Evolutionary conservation across 2,888 invertebrate genomes (phyloP).

Genomic region (Polietes domitor): DNA sequence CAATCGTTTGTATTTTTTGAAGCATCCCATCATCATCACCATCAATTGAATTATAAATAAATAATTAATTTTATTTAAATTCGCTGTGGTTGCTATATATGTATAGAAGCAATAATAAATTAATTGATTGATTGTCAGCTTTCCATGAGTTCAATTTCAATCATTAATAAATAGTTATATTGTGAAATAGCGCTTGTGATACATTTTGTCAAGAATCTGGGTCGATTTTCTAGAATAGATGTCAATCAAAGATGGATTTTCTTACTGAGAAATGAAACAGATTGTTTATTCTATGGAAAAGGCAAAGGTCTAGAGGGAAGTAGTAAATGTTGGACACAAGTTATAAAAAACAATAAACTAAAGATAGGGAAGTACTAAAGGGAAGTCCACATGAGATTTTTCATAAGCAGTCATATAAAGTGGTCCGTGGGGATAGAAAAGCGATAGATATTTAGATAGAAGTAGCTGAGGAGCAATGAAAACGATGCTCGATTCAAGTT

Average conservation of each 20-base stretch:
- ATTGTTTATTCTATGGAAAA: neutral
- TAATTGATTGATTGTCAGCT: slow-evolving; percentile 20
- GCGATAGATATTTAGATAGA: no score
- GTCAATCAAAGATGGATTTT: neutral
- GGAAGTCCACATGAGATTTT: no score
- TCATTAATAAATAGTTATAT: slow-evolving; percentile 33
- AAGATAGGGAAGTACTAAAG: no score
- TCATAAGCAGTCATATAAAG: no score
- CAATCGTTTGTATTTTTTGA: neutral
- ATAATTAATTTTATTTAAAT: slow-evolving; percentile 15
- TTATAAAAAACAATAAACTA: no score
- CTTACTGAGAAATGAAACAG: neutral
- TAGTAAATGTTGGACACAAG: neutral
- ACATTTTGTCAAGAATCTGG: slow-evolving; percentile 4
- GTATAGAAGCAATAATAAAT: slow-evolving; percentile 3
- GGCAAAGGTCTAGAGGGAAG: neutral
- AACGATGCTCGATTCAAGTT: no score
- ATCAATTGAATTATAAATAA: slow-evolving; percentile 30
- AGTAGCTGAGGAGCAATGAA: no score
- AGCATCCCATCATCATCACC: neutral
- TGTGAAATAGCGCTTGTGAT: neutral
- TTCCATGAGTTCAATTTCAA: slow-evolving; percentile 14
- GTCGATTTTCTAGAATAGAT: neutral
- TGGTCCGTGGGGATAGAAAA: no score
- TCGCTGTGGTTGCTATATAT: neutral